phyloP scores from a whole-genome alignment of 2,888 invertebrate species.

The Erebia epiphron region DNA sequence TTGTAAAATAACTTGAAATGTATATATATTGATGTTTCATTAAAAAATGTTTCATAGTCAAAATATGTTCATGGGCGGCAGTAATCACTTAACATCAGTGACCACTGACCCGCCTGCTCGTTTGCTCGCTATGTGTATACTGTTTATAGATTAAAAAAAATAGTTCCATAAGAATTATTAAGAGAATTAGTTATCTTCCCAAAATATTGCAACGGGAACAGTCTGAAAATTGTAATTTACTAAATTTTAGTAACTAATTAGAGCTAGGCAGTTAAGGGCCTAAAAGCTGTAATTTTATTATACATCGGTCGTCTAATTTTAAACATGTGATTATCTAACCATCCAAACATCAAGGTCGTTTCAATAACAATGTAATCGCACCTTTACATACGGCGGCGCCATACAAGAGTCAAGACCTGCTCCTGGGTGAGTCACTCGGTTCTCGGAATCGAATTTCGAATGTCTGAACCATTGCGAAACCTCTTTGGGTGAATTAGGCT shows the following conservation, averaged over 20 bases:
- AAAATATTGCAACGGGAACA: too few species aligned
- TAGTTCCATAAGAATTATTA: too few species aligned
- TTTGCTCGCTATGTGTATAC: too few species aligned
- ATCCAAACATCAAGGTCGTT: conserved; percentile 14
- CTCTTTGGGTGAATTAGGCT: conserved; percentile 43
- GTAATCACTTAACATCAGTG: too few species aligned
- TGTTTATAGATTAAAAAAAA: too few species aligned
- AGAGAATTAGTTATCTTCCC: too few species aligned
- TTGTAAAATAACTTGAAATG: too few species aligned
- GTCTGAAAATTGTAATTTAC: not conserved
- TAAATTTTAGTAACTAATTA: too few species aligned
- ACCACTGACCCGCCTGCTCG: too few species aligned
- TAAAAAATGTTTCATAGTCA: too few species aligned
- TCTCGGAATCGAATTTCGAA: conserved; percentile 64
- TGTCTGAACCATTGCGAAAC: conserved; percentile 62
- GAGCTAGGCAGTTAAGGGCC: not conserved
- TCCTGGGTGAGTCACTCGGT: conserved; percentile 63
- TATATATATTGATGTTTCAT: too few species aligned
- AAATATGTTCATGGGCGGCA: too few species aligned
- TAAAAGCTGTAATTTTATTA: not conserved
- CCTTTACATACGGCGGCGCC: conserved; percentile 44
- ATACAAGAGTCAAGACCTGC: conserved; percentile 67
- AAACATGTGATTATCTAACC: conserved; percentile 10
- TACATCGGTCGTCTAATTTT: not conserved
- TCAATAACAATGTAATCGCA: conserved; percentile 27